Percentiles rank a stretch among this genome's conserved stretches.
These are phyloP conservation scores for Hesperophylax magnus DNA, from an alignment of 1,140 invertebrate genomes.

Conservation along the genomic window DNA sequence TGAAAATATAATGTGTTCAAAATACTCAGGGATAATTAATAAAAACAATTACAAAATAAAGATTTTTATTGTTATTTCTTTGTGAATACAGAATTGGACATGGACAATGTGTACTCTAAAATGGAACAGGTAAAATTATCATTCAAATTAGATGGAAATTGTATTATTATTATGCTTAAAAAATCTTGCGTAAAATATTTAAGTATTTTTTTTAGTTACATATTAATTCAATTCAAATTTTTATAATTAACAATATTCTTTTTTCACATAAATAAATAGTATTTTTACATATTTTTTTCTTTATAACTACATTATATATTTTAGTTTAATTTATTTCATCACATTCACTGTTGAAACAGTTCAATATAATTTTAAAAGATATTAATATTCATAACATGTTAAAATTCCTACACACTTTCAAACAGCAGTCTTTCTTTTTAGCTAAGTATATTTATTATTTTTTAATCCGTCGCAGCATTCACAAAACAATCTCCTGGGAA, in stretches of 20 bases:
- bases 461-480: too few relatives aligned
- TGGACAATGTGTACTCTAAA: not conserved
- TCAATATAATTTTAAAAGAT: not conserved
- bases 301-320: not conserved
- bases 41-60: slow-evolving; percentile 18
- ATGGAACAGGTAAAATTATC: not conserved
- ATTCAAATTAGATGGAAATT: not conserved
- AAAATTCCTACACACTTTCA: slow-evolving; percentile 18
- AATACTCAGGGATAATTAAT: too few relatives aligned
- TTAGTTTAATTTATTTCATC: slow-evolving; percentile 8
- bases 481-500: too few relatives aligned
- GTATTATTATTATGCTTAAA: not conserved
- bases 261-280: slow-evolving; percentile 30
- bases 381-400: slow-evolving; percentile 21
- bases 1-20: too few relatives aligned
- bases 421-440: slow-evolving; percentile 30
- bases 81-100: slow-evolving; percentile 11
- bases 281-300: slow-evolving; percentile 13
- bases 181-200: not conserved
- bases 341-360: slow-evolving; percentile 15
- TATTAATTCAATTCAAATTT: not conserved
- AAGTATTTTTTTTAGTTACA: too few relatives aligned
- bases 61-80: slow-evolving; percentile 16
- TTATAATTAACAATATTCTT: not conserved
- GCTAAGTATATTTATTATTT: too few relatives aligned